Conservation (phyloP, 2,797 vertebrate species). For the Hydrolagus colliei region DNA sequence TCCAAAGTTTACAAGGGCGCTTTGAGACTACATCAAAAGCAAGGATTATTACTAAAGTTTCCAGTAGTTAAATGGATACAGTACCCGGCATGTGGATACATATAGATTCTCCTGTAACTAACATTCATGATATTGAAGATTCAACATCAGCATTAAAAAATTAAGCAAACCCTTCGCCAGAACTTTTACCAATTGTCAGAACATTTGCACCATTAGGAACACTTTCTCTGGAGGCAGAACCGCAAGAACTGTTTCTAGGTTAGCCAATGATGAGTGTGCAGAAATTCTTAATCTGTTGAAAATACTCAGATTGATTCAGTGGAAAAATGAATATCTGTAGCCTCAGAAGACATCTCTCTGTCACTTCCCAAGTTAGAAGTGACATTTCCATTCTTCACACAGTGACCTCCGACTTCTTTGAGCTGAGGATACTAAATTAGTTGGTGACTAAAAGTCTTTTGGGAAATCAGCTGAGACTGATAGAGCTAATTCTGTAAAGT, state of each 20-base stretch:
- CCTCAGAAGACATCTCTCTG: neutral
- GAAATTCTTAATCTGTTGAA: neutral
- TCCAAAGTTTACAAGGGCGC: no score
- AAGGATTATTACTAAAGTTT: no score
- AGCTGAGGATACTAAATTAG: neutral
- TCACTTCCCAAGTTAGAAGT: slow-evolving; percentile 4
- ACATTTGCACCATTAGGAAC: no score
- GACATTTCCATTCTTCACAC: slow-evolving; percentile 8
- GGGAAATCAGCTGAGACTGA: neutral
- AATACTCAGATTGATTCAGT: neutral
- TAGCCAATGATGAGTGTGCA: neutral
- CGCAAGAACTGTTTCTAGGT: neutral
- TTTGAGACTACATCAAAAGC: no score
- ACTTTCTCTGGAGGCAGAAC: no score
- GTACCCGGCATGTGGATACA: no score
- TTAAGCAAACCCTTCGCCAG: no score
- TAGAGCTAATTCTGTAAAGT: neutral
- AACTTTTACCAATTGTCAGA: no score
- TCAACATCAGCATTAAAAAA: no score
- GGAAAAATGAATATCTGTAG: neutral
- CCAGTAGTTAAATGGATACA: no score
- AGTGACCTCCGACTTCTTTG: neutral
- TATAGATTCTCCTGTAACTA: no score
- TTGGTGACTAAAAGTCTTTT: neutral
- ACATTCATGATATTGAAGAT: no score